Conservation (phyloP, 2,888 invertebrate genomes). For the Ectemnius cavifrons region DNA sequence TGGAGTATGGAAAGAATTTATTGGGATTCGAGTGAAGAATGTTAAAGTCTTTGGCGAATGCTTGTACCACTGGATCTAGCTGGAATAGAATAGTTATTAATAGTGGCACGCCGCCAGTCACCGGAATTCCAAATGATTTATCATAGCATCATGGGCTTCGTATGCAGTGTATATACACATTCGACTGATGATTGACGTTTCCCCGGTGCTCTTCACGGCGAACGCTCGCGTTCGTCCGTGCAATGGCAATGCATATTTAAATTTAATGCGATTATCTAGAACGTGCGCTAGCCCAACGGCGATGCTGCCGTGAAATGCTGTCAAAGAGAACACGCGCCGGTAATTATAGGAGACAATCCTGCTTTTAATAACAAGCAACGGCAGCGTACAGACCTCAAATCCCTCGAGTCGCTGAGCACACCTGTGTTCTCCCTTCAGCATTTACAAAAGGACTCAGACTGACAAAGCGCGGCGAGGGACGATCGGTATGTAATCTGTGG, state of each 20-base stretch:
- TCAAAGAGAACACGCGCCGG: slow-evolving; percentile 38
- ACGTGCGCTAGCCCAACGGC: slow-evolving; percentile 39
- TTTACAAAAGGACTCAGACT: slow-evolving; percentile 25
- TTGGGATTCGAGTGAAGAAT: slow-evolving; percentile 1
- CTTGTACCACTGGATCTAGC: background rate
- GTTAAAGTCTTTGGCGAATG: background rate
- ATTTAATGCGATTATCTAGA: slow-evolving; percentile 44
- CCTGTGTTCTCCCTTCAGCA: slow-evolving; percentile 29
- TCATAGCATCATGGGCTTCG: slow-evolving; percentile 43
- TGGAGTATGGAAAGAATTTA: slow-evolving; percentile 4
- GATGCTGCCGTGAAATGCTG: slow-evolving; percentile 36
- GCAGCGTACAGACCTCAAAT: slow-evolving; percentile 19
- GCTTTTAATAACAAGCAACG: slow-evolving; percentile 28
- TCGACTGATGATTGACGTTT: slow-evolving; percentile 44
- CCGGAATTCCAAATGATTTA: slow-evolving; percentile 36
- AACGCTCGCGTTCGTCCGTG: slow-evolving; percentile 24
- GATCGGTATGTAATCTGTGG: slow-evolving; percentile 6
- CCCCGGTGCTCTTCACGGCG: slow-evolving; percentile 32
- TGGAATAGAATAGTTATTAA: slow-evolving; percentile 14
- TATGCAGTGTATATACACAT: slow-evolving; percentile 22
- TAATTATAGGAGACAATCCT: slow-evolving; percentile 41
- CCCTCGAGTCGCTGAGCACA: slow-evolving; percentile 1
- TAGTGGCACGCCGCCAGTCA: slow-evolving; percentile 32
- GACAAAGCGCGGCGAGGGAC: slow-evolving; percentile 9
- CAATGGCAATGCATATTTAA: slow-evolving; percentile 45